Base-by-base conservation (phyloP, 2,797 vertebrate genomes). In the Amphiprion clarkii region DNA sequence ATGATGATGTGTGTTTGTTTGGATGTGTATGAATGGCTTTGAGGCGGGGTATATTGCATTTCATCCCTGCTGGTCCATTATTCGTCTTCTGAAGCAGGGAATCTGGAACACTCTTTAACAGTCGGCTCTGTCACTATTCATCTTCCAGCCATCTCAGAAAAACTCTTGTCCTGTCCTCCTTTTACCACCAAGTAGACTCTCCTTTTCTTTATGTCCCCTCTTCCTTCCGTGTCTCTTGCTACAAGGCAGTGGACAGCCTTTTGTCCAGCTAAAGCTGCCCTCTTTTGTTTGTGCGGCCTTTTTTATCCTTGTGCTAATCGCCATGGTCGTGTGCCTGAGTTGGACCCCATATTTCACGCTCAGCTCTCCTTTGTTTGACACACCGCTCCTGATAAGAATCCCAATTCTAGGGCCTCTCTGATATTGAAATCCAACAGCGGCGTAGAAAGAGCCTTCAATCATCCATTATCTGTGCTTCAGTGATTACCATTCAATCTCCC, bases 371-470 rank as follows among this genome's bases (percentile, higher is more conserved):
- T 95, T 95, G 95, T 95, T 94, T 93, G 91, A 90, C 93, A 89
- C 92, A 84, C 90, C 82, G 86, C 87, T 92, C 93, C 91, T 92
- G 95, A 96, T 96, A 96, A 95, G 94, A 94, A 95, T 94, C 93
- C 92, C 93, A 93, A 94, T 94, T 95, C 94, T 91, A 94, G 92
- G 88, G 89, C 93, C 93, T 92, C 94, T 95, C 93, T 95, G 93
- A 95, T 95, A 95, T 94, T 95, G 93, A 95, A 94, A 95, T 95
- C 93, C 93, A 93, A 90, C 93, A 89, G 92, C 93, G 89, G 92
- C 71, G 85, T 84, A 89, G 94, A 94, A 94, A 93, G 92, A 93
- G 91, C 93, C 91, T 95, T 95, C 93, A 95, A 94, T 95, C 95
- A 93, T 93, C 93, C 91, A 94, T 94, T 95, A 95, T 95, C 94